Percentiles rank a stretch among this genome's conserved stretches.
Evolutionary conservation across 2,113 vertebrate genomes (phyloP).

Genomic region (Macquaria australasica): DNA sequence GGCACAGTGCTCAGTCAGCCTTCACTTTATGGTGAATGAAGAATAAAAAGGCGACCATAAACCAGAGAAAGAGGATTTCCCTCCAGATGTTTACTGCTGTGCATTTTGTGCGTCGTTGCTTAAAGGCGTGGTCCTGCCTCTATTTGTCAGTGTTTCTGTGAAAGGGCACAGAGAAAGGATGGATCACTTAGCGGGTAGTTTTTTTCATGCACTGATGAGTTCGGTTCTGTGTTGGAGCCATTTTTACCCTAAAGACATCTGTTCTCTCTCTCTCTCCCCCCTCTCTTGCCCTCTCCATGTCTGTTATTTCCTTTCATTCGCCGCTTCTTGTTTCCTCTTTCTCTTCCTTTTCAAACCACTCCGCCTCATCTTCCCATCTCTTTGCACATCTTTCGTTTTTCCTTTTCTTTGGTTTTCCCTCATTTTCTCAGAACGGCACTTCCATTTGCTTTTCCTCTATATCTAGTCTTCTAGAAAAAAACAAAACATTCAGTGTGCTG

Average conservation of each 20-base stretch:
- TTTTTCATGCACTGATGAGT: constrained; percentile 51
- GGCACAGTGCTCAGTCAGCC: constrained; percentile 5
- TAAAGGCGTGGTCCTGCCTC: constrained; percentile 1
- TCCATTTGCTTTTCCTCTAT: not conserved
- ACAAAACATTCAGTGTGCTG: not conserved
- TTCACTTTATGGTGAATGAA: not conserved
- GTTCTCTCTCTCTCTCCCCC: constrained; percentile 2
- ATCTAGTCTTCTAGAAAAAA: not conserved
- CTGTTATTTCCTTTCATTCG: not conserved
- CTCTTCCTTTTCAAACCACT: not conserved
- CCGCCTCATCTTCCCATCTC: not conserved
- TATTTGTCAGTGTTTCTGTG: constrained; percentile 16
- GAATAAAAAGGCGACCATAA: not conserved
- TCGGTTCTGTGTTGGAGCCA: constrained; percentile 20
- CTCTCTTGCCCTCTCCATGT: not conserved
- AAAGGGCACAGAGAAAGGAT: constrained; percentile 23
- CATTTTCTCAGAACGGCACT: too few species aligned
- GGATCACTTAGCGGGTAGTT: constrained; percentile 47
- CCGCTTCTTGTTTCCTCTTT: not conserved
- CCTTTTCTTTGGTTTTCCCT: not conserved
- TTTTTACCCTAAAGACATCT: constrained; percentile 42
- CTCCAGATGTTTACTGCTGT: constrained; percentile 30
- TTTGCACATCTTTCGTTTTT: not conserved
- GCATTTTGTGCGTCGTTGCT: not conserved
- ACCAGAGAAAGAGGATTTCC: not conserved